Conservation (phyloP, 2,888 invertebrate genomes). For the Cremastinae sp. region DNA sequence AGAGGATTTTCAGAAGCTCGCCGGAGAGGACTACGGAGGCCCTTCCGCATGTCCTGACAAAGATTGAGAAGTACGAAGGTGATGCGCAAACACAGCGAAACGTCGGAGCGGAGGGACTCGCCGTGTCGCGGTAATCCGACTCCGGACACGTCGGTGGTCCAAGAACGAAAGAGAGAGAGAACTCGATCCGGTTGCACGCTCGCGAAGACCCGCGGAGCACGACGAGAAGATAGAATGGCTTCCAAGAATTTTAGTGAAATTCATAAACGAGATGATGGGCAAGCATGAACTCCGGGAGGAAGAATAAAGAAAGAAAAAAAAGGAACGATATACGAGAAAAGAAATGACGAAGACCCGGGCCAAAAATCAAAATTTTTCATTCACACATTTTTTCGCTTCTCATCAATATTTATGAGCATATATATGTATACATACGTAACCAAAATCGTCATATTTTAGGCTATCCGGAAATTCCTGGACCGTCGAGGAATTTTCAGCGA, state of each 20-base stretch:
- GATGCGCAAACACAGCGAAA: constrained; percentile 12
- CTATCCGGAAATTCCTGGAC: constrained; percentile 44
- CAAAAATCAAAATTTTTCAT: constrained; percentile 40
- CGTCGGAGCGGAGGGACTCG: constrained; percentile 36
- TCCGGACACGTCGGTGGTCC: constrained; percentile 61
- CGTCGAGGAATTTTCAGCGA: constrained; percentile 38
- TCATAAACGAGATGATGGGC: constrained; percentile 59
- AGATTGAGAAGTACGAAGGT: constrained; percentile 9
- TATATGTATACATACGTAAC: constrained; percentile 11
- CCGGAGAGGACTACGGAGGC: constrained; percentile 61
- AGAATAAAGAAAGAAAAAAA: constrained; percentile 22
- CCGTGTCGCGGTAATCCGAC: constrained; percentile 58
- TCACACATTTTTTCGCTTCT: background rate
- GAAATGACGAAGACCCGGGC: background rate
- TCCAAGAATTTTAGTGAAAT: constrained; percentile 65
- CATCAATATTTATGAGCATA: constrained; percentile 27
- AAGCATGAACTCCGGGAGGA: constrained; percentile 22
- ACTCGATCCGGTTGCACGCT: constrained; percentile 51
- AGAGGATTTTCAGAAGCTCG: constrained; percentile 64
- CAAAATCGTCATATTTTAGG: constrained; percentile 15
- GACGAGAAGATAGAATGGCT: constrained; percentile 56
- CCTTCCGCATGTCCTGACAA: constrained; percentile 45
- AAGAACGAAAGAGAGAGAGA: constrained; percentile 22
- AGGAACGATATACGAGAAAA: constrained; percentile 45
- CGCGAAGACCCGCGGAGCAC: constrained; percentile 54